Evolutionary conservation across 2,797 vertebrate species (phyloP).

Genomic region (Amphiprion clarkii): DNA sequence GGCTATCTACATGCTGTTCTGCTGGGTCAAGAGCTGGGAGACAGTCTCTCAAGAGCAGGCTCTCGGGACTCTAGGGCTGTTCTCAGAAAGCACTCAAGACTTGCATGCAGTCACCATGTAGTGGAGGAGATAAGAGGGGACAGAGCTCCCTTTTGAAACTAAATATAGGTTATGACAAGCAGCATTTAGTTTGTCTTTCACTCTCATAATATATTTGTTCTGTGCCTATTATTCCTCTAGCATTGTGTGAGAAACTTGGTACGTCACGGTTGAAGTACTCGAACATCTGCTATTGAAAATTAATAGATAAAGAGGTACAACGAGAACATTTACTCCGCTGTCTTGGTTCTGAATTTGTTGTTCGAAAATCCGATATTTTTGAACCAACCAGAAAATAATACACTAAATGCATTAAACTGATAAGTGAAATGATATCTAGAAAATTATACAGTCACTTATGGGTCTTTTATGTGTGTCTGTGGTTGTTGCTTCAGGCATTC

Average conservation of each 20-base stretch:
- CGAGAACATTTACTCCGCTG: neutral
- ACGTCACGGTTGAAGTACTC: conserved; percentile 31
- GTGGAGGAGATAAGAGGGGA: conserved; percentile 73
- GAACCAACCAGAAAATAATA: neutral
- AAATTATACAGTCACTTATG: neutral
- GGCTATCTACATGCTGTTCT: conserved; percentile 45
- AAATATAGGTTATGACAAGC: conserved; percentile 75
- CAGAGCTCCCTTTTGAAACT: conserved; percentile 73
- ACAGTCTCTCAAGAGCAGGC: conserved; percentile 74
- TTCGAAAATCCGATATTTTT: conserved; percentile 1
- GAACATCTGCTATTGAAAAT: conserved; percentile 34
- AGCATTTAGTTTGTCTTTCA: conserved; percentile 43
- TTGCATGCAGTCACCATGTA: conserved; percentile 68
- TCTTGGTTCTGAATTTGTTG: neutral
- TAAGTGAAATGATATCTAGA: neutral
- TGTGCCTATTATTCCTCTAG: conserved; percentile 30
- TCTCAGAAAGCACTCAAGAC: conserved; percentile 80
- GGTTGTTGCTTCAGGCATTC: conserved; percentile 38
- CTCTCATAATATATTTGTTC: conserved; percentile 34
- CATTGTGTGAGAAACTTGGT: conserved; percentile 34
- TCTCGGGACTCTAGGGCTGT: conserved; percentile 69
- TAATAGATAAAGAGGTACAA: conserved; percentile 21
- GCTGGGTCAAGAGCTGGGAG: conserved; percentile 73
- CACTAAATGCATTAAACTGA: neutral
- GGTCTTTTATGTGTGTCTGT: conserved; percentile 29